These are phyloP conservation scores for Meiosimyza platycephala DNA, from an alignment of 2,888 invertebrate genomes.

Conservation along the genomic window DNA sequence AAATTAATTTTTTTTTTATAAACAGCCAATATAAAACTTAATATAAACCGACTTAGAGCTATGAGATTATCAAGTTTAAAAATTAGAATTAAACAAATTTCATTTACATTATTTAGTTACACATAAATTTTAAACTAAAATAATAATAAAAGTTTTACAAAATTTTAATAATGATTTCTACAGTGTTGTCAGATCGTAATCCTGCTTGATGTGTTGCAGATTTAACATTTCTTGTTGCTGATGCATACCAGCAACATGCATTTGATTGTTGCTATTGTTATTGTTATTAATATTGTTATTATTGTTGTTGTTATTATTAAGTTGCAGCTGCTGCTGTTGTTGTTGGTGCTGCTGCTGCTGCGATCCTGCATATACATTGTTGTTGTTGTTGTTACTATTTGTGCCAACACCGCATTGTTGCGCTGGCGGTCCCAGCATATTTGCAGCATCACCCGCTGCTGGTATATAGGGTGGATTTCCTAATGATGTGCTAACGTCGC, in stretches of 20 bases:
- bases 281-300: constrained; percentile 49
- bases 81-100: neutral
- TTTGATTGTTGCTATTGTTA: constrained; percentile 50
- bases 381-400: constrained; percentile 60
- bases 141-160: neutral
- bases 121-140: constrained; percentile 21
- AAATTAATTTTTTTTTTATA: too few species aligned
- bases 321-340: constrained; percentile 44
- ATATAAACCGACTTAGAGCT: constrained; percentile 7
- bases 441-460: constrained; percentile 59
- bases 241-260: constrained; percentile 38
- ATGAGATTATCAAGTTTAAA: constrained; percentile 8
- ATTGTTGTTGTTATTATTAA: constrained; percentile 66
- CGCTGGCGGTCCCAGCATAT: constrained; percentile 52
- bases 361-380: constrained; percentile 56
- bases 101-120: neutral
- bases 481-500: constrained; percentile 68
- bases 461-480: constrained; percentile 66
- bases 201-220: constrained; percentile 79
- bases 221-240: constrained; percentile 63
- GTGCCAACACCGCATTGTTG: constrained; percentile 68
- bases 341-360: constrained; percentile 51
- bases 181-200: constrained; percentile 87
- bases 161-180: constrained; percentile 65
- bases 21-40: neutral